These are phyloP conservation scores for Notothenia coriiceps DNA, from an alignment of 2,113 vertebrate genomes.

Conservation along the genomic window DNA sequence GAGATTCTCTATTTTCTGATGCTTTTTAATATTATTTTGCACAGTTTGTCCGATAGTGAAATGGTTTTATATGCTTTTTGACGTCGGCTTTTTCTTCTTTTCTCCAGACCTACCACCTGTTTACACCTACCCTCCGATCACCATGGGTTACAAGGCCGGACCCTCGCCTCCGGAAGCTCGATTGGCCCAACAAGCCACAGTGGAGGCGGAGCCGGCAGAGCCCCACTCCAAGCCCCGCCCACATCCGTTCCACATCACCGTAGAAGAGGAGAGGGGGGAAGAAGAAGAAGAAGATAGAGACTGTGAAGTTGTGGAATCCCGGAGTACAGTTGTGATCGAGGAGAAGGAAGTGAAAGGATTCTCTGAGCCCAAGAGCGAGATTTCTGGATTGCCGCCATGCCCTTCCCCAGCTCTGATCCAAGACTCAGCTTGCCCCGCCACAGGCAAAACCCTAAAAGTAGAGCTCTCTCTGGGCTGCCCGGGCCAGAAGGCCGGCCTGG, in stretches of 20 bases:
- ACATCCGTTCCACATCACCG: conserved; percentile 46
- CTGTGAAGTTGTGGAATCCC: conserved; percentile 62
- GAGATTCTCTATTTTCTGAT: conserved; percentile 21
- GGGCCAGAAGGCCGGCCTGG: conserved; percentile 61
- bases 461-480: conserved; percentile 55
- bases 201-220: conserved; percentile 85
- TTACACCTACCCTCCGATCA: conserved; percentile 84
- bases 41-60: not conserved
- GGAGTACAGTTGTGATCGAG: conserved; percentile 37
- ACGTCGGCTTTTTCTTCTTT: conserved; percentile 25
- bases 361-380: conserved; percentile 42
- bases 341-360: conserved; percentile 51
- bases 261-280: conserved; percentile 51
- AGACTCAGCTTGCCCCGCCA: conserved; percentile 49
- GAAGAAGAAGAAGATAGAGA: conserved; percentile 56
- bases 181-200: conserved; percentile 87
- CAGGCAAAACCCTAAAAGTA: conserved; percentile 61
- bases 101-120: conserved; percentile 89
- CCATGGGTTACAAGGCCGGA: conserved; percentile 86
- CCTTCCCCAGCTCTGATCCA: conserved; percentile 46
- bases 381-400: conserved; percentile 61
- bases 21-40: conserved; percentile 6
- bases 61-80: conserved; percentile 22
- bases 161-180: conserved; percentile 83
- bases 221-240: conserved; percentile 60